Base-by-base conservation (phyloP, 2,888 invertebrate species). In the Gortyna flavago region DNA sequence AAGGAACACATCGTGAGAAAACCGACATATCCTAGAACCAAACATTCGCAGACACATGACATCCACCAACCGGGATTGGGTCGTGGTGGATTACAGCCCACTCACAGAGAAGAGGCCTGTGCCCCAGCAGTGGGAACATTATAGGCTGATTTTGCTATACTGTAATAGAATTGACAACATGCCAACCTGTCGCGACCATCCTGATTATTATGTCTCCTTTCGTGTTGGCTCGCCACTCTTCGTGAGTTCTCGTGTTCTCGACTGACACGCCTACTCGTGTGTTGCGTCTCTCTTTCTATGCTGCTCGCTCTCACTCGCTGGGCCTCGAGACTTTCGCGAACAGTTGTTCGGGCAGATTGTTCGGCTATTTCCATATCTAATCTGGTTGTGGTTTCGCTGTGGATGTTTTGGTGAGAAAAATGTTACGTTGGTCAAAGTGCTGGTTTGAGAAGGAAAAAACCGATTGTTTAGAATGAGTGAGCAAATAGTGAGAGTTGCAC, bases 351-450 rank as follows among this genome's bases (percentile, higher is more conserved):
- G 7, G 64, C 44, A 6, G 72, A 73, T 13, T 77, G 75, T 29
- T 87, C 79, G 5, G 70, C 44, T 64, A 74, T 70, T 66, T 80
- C 81, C 29, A 35, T 29, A 29, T 72, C 68, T 21, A 64, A 35
- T n/a, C 57, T 68, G 18, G 59, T 67, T 54, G 79, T 51, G 48
- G 85, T 65, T 75, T 88, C 89, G 25, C 89, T 85, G 72, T 32
- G 70, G 73, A 81, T 25, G 13, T 74, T 54, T 61, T 66, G n/a
- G n/a, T 48, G 61, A 29, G 38, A 38, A 35, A 41, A 38, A 41
- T 32, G 25, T 61, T 48, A 59, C 41, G 16, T 41, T 59, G 6
- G 44, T 62, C 11, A 13, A 8, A 6, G 61, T 71, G 32, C 6
- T 61, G 11, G 16, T 61, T 44, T n/a, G 7, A 48, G 7, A 4